phyloP scores from a whole-genome alignment of 2,113 vertebrate species.

The Tinamus guttatus region DNA sequence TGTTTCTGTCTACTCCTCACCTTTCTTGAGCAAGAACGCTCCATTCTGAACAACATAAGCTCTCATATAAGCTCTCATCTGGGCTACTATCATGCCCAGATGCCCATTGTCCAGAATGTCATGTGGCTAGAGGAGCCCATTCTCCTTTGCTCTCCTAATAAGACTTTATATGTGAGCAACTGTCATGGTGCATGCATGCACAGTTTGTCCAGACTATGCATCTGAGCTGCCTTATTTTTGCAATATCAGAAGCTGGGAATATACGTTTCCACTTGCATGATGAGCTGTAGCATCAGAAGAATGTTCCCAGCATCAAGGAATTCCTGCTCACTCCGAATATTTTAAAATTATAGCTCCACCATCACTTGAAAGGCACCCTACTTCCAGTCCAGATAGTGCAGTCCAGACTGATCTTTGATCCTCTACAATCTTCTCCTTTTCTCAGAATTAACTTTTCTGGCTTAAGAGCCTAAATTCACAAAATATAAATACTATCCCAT shows the following conservation, averaged over 20 bases:
- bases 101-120: accelerated
- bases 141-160: neutral
- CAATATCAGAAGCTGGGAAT: too few relatives aligned
- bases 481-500: neutral
- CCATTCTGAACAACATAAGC: neutral
- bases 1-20: neutral
- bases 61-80: neutral
- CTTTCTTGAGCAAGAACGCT: neutral
- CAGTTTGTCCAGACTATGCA: neutral
- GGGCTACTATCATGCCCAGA: neutral
- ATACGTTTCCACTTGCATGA: too few relatives aligned
- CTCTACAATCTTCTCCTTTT: neutral
- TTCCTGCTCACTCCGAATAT: neutral
- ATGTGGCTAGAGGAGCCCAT: too few relatives aligned
- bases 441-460: neutral
- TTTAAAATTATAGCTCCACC: neutral
- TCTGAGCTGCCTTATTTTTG: too few relatives aligned
- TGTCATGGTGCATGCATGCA: neutral
- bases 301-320: accelerated
- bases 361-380: neutral
- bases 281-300: neutral
- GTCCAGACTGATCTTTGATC: neutral
- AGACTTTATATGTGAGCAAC: neutral
- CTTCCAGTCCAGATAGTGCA: neutral
- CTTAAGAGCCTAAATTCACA: neutral